phyloP scores from a whole-genome alignment of 2,888 invertebrate species.

The Piscicola geometra region DNA sequence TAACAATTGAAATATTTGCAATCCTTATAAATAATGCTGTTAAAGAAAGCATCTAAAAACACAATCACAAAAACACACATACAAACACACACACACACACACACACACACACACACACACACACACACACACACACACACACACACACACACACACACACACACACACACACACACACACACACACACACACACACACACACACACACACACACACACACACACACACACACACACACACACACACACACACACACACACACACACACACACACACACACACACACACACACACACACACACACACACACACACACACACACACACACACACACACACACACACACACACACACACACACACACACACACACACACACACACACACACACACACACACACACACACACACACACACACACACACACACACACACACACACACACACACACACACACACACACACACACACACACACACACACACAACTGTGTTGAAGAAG shows the following conservation, averaged over 20 bases:
- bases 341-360: neutral
- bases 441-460: neutral
- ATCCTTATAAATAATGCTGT: too few relatives aligned
- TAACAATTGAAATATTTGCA: too few relatives aligned
- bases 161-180: constrained; percentile 19
- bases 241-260: neutral
- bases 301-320: constrained; percentile 4
- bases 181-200: constrained; percentile 15
- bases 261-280: constrained; percentile 4
- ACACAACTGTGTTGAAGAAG: too few relatives aligned
- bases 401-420: neutral
- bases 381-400: neutral
- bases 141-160: constrained; percentile 16
- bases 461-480: neutral
- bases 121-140: constrained; percentile 15
- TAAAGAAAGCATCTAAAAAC: too few relatives aligned
- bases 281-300: constrained; percentile 4
- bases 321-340: constrained; percentile 4
- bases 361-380: neutral
- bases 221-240: constrained; percentile 15
- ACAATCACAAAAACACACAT: constrained; percentile 6
- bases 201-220: constrained; percentile 15
- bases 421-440: neutral
- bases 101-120: constrained; percentile 24
- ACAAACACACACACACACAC: constrained; percentile 9